Evolutionary conservation across 2,888 invertebrate species (phyloP).

Genomic region (Drosophila eohydei): DNA sequence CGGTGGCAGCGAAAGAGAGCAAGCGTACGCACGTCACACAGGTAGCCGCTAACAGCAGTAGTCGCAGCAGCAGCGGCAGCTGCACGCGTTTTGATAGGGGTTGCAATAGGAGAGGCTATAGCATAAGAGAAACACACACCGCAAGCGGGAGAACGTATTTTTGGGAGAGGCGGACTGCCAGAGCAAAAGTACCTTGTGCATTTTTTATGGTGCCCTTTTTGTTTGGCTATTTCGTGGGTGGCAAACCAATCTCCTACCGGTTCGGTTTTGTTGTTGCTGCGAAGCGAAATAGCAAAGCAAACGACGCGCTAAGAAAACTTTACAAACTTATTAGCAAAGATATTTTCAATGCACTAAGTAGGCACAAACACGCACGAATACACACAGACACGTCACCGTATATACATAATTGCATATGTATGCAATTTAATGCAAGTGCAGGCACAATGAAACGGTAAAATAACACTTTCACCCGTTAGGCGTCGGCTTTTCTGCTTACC

Average conservation of each 20-base stretch:
- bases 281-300: conserved; percentile 66
- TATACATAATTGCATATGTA: conserved; percentile 7
- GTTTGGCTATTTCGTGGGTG: conserved; percentile 73
- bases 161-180: conserved; percentile 9
- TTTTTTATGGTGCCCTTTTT: conserved; percentile 62
- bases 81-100: conserved; percentile 47
- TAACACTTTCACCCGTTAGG: conserved; percentile 72
- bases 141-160: neutral
- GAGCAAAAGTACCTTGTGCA: conserved; percentile 62
- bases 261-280: conserved; percentile 60
- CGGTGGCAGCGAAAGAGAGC: conserved; percentile 24
- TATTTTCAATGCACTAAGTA: conserved; percentile 48
- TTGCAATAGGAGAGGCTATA: conserved; percentile 34
- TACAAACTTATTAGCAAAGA: conserved; percentile 14
- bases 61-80: conserved; percentile 14
- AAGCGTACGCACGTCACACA: conserved; percentile 15
- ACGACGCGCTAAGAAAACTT: conserved; percentile 52
- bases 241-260: conserved; percentile 70
- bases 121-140: conserved; percentile 10
- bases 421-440: conserved; percentile 19
- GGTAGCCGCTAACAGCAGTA: conserved; percentile 24
- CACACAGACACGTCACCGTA: conserved; percentile 18
- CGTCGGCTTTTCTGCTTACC: conserved; percentile 71
- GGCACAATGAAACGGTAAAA: conserved; percentile 30
- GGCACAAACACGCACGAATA: conserved; percentile 24